Evolutionary conservation across 1,140 invertebrate species (phyloP).

Genomic region (Cyrtorhinus lividipennis): DNA sequence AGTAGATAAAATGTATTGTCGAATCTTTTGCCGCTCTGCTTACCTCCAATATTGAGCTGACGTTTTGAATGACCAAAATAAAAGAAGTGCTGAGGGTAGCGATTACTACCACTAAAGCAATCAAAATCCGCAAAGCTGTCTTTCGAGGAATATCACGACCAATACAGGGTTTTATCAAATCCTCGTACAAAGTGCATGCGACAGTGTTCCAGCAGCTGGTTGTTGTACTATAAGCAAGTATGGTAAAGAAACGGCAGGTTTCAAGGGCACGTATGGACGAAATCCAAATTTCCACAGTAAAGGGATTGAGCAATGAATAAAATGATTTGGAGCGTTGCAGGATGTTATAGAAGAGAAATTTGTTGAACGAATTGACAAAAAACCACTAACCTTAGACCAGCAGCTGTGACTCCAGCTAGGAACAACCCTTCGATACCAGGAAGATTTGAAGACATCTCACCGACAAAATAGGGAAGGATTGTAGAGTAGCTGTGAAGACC

Average conservation of each 20-base stretch:
- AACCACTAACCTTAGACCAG: neutral
- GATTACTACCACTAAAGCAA: neutral
- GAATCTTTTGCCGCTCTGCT: neutral
- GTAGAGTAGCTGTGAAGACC: neutral
- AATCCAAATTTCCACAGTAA: too few relatives aligned
- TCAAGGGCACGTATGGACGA: too few relatives aligned
- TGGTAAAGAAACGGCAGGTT: too few relatives aligned
- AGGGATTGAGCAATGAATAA: too few relatives aligned
- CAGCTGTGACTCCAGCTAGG: neutral
- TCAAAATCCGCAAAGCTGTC: neutral
- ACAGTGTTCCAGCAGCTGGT: slow-evolving; percentile 4
- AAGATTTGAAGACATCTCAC: neutral
- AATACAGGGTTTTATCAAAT: neutral
- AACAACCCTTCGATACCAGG: neutral
- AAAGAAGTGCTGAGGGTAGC: neutral
- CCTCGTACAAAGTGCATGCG: neutral
- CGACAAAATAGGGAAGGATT: neutral
- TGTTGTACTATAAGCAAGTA: neutral
- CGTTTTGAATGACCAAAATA: neutral
- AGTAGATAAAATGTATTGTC: neutral
- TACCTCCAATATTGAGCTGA: neutral
- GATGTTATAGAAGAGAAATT: too few relatives aligned
- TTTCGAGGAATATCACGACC: neutral
- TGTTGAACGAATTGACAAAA: neutral
- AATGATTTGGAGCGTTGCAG: too few relatives aligned